Conservation (phyloP, 2,888 invertebrate genomes). For the Drosophila mercatorum region DNA sequence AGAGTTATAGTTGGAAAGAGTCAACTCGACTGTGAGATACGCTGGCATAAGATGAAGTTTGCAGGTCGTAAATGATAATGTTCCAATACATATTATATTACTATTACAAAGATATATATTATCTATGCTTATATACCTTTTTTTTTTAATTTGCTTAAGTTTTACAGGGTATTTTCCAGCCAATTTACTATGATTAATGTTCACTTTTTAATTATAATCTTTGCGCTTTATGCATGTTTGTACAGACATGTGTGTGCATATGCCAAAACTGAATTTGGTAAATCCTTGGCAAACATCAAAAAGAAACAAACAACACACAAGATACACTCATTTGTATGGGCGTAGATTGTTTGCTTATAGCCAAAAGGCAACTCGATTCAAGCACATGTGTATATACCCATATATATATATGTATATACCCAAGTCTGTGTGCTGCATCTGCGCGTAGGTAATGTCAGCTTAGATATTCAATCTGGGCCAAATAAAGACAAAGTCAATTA, state of each 20-base stretch:
- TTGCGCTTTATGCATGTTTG: background rate
- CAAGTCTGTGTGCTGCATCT: slow-evolving; percentile 2
- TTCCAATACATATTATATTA: background rate
- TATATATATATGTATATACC: background rate
- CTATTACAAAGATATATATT: background rate
- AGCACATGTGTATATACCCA: background rate
- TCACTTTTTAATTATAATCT: slow-evolving; percentile 16
- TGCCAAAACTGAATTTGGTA: slow-evolving; percentile 24
- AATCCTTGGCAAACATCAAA: slow-evolving; percentile 36
- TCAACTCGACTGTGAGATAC: background rate
- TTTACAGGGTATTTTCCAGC: background rate
- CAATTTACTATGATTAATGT: slow-evolving; percentile 33
- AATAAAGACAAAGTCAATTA: slow-evolving; percentile 60
- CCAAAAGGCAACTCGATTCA: slow-evolving; percentile 15
- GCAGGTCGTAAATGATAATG: background rate
- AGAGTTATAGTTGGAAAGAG: slow-evolving; percentile 10
- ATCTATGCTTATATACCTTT: background rate
- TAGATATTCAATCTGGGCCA: slow-evolving; percentile 47
- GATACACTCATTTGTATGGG: slow-evolving; percentile 29
- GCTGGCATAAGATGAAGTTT: background rate
- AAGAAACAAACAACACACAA: background rate
- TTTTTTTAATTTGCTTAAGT: background rate
- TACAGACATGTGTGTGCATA: background rate
- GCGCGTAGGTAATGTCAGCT: slow-evolving; percentile 38
- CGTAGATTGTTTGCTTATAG: slow-evolving; percentile 27